phyloP scores from a whole-genome alignment of 35 echinoderm and acorn worm species.

The Stichopus chloronotus region DNA sequence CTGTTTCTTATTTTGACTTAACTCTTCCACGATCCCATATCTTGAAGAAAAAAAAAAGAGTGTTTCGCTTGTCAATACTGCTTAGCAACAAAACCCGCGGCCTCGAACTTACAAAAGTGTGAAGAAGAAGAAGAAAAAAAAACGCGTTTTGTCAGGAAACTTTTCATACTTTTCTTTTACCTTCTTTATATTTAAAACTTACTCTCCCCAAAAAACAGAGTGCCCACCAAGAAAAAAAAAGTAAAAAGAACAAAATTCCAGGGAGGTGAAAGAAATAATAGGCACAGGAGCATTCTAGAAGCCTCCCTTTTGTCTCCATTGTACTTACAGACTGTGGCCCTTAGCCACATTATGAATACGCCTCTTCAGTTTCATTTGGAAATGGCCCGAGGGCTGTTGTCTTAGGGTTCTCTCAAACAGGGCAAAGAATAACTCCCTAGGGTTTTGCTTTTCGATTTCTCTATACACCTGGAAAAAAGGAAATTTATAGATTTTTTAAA shows the following conservation, averaged over 20 bases:
- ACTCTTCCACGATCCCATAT: conserved; percentile 27
- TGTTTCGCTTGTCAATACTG: conserved; percentile 36
- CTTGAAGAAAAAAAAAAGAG: conserved; percentile 3
- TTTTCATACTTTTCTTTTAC: not conserved
- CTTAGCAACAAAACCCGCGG: conserved; percentile 39
- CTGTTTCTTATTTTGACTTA: not conserved
- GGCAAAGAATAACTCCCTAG: conserved; percentile 37
- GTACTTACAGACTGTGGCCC: conserved; percentile 27
- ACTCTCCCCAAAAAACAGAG: conserved; percentile 3
- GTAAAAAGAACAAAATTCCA: conserved; percentile 42
- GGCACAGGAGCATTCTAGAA: conserved; percentile 22
- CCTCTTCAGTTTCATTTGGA: conserved; percentile 51
- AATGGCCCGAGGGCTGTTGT: conserved; percentile 44
- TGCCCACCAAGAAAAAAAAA: not conserved
- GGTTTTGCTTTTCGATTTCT: conserved; percentile 43
- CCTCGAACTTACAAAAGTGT: conserved; percentile 43
- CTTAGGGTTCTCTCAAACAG: conserved; percentile 35
- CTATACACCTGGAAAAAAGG: conserved; percentile 56
- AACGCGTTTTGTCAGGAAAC: not conserved
- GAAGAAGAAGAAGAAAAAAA: not conserved
- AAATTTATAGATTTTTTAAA: conserved; percentile 44
- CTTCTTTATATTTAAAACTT: not conserved
- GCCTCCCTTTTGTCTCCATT: conserved; percentile 44
- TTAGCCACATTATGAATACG: conserved; percentile 48
- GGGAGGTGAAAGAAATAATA: conserved; percentile 26